Evolutionary conservation across 2,888 invertebrate genomes (phyloP).

Genomic region (Aphidoletes aphidimyza): DNA sequence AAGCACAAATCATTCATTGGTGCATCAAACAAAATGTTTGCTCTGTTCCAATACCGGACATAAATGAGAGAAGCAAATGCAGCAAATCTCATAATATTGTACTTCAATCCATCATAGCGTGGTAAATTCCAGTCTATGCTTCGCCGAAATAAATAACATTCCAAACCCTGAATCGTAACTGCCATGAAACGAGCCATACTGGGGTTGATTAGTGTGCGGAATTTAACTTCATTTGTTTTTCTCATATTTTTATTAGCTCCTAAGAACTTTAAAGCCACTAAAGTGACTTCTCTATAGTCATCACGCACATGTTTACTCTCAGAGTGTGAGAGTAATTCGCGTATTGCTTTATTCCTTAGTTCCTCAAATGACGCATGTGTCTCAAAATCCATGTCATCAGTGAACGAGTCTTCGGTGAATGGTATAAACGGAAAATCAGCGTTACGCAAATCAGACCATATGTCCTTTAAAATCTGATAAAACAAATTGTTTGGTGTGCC

Average conservation of each 20-base stretch:
- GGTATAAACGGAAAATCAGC: neutral
- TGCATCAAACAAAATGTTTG: neutral
- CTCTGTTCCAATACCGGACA: neutral
- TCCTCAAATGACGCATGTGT: neutral
- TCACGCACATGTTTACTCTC: neutral
- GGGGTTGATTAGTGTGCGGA: neutral
- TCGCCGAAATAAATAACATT: constrained; percentile 12
- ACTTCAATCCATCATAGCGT: neutral
- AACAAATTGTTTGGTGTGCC: constrained; percentile 2
- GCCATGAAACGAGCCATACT: constrained; percentile 14
- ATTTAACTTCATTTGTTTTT: constrained; percentile 19
- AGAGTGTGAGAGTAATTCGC: neutral
- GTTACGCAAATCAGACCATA: neutral
- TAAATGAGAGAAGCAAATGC: neutral
- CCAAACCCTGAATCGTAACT: neutral
- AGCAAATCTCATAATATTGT: neutral
- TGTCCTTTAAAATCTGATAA: neutral
- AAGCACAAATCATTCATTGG: neutral
- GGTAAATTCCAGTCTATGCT: neutral
- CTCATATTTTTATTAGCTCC: too few relatives aligned
- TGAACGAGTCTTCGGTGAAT: neutral
- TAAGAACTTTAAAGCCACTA: neutral
- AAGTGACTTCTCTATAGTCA: constrained; percentile 14
- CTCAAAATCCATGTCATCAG: neutral
- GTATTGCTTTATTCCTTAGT: neutral